phyloP scores from a whole-genome alignment of 2,888 invertebrate genomes.

The Poecilus cupreus region DNA sequence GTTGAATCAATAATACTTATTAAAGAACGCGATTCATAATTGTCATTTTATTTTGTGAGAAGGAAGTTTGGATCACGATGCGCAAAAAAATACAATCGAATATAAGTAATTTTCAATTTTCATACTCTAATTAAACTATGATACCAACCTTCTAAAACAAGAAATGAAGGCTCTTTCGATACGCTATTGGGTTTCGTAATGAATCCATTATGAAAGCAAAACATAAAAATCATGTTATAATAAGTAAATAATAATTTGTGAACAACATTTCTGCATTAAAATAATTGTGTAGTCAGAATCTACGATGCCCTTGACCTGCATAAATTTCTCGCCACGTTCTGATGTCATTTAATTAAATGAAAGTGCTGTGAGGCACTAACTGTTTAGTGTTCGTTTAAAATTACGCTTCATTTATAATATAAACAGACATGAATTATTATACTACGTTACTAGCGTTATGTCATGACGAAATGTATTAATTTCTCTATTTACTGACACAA shows the following conservation, averaged over 20 bases:
- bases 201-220: no score
- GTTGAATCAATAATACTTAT: no score
- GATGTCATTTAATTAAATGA: conserved; percentile 38
- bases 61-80: no score
- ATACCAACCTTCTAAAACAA: no score
- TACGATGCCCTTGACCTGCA: conserved; percentile 24
- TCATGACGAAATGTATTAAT: conserved; percentile 7
- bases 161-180: no score
- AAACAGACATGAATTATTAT: conserved; percentile 34
- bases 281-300: conserved; percentile 10
- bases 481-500: neutral
- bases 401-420: conserved; percentile 33
- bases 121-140: no score
- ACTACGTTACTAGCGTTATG: neutral
- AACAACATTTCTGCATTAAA: conserved; percentile 1
- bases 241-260: neutral
- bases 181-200: no score
- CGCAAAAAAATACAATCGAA: no score
- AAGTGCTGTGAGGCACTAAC: conserved; percentile 13
- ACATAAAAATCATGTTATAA: neutral
- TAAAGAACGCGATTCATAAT: no score
- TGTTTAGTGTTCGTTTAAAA: conserved; percentile 31
- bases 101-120: no score
- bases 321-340: conserved; percentile 20
- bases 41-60: no score